Evolutionary conservation across 2,888 invertebrate species (phyloP), one percentile per base, ranked within the genome.

Genomic region (Archips xylosteana): DNA sequence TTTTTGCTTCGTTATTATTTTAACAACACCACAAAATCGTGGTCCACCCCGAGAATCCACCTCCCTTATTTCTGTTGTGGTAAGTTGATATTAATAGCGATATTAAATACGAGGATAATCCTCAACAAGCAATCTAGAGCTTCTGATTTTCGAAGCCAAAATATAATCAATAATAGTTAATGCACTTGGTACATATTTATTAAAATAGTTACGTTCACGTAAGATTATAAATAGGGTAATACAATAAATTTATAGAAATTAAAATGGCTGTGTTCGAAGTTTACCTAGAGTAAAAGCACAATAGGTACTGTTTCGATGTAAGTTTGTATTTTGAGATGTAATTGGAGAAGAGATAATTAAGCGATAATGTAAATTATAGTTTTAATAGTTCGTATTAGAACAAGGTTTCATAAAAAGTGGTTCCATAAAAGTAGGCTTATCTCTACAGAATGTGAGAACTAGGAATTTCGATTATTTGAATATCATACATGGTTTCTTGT

Each of bases 211-310:
- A 54, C 61, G 60, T 47, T 65, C 51, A 64, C 61, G n/a, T 65
- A 70, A 74, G 60, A 69, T 68, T 70, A 65, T 74, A 70, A 70
- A 64, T 74, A 65, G 70, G 69, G 60, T 60, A 69, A 60, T 70
- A 70, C 74, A 87, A 82, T 80, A 87, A 86, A 83, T 80, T 80
- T 81, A 87, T 86, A 89, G 87, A 87, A 90, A 87, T 85, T 57
- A 87, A 92, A 90, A 93, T 92, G 94, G 94, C 94, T 94, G 94
- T 94, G 94, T 93, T 92, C 88, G 89, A 89, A 80, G 82, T 87
- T 89, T 89, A 82, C 68, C 57, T 73, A 76, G 73, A 68, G 87
- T 85, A 87, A 83, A 89, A 89, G 86, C 89, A 90, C 89, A 89
- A 88, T 91, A n/a, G n/a, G n/a, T n/a, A 91, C 81, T 82, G 82